These are phyloP conservation scores for Anguilla japonica DNA, from an alignment of 2,113 vertebrate species.

Conservation along the genomic window DNA sequence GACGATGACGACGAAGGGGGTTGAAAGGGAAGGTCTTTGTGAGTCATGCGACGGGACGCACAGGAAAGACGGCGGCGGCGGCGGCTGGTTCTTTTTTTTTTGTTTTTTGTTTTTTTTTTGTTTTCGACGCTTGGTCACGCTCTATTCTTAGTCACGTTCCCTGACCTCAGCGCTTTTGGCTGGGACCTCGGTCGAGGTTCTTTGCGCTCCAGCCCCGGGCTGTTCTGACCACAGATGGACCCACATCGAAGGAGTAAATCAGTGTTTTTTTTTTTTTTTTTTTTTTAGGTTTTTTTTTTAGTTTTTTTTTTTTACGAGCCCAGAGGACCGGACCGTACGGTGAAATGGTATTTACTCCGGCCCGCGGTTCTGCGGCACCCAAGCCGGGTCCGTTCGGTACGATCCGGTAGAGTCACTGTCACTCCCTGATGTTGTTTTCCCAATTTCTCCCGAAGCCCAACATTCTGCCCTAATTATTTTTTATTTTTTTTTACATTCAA, in stretches of 20 bases:
- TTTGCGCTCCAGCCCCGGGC: too few relatives aligned
- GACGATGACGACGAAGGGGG: conserved; percentile 25
- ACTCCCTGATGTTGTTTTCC: neutral
- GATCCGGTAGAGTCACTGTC: neutral
- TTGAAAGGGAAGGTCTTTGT: conserved; percentile 16
- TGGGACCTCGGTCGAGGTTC: conserved; percentile 1
- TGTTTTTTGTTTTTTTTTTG: neutral
- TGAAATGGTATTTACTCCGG: neutral
- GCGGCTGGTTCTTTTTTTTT: neutral
- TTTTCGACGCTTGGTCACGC: conserved; percentile 28
- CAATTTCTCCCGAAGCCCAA: neutral
- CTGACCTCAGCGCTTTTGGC: neutral
- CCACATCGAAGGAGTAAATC: neutral
- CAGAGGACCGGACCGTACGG: neutral
- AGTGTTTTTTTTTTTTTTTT: neutral
- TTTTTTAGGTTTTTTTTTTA: too few relatives aligned
- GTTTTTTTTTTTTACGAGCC: too few relatives aligned
- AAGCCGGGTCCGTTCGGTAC: neutral
- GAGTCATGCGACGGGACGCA: conserved; percentile 3
- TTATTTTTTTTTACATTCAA: neutral
- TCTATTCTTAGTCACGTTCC: conserved; percentile 38
- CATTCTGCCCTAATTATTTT: too few relatives aligned
- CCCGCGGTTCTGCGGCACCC: neutral
- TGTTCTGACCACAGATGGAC: neutral
- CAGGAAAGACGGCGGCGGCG: conserved; percentile 32